These are phyloP conservation scores for Dasyurus viverrinus DNA, from an alignment of 2,113 vertebrate species.

Conservation along the genomic window DNA sequence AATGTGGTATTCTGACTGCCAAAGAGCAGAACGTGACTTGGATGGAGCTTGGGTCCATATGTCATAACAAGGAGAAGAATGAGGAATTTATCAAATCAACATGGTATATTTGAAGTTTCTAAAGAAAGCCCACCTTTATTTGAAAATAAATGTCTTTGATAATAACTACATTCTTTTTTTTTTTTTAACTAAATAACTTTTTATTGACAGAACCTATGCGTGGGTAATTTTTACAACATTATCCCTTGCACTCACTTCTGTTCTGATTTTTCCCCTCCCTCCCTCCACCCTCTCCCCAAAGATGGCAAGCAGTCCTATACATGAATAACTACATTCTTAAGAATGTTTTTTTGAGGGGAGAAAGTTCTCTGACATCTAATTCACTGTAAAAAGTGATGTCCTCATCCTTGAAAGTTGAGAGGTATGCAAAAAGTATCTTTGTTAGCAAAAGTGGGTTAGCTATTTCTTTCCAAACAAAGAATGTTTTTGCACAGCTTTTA, in stretches of 20 bases:
- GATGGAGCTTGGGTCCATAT: conserved; percentile 2
- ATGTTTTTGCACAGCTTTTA: conserved; percentile 12
- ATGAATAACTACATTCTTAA: conserved; percentile 31
- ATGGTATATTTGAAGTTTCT: conserved; percentile 44
- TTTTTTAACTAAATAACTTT: too few relatives aligned
- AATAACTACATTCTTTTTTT: conserved; percentile 33
- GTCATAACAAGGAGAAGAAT: conserved; percentile 35
- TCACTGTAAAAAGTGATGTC: conserved; percentile 17
- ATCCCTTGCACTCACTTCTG: too few relatives aligned
- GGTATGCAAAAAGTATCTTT: conserved; percentile 17
- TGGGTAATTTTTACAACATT: too few relatives aligned
- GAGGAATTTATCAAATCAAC: conserved; percentile 15
- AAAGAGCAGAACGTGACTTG: conserved; percentile 15
- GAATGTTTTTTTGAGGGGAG: conserved; percentile 26
- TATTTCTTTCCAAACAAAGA: conserved; percentile 34
- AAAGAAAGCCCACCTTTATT: conserved; percentile 29
- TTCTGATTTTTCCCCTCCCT: too few relatives aligned
- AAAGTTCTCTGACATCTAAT: not conserved
- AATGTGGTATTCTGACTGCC: conserved; percentile 22
- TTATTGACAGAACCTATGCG: too few relatives aligned
- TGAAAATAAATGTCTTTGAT: conserved; percentile 22
- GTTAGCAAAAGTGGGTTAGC: conserved; percentile 24
- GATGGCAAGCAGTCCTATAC: too few relatives aligned
- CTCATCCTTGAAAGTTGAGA: conserved; percentile 27
- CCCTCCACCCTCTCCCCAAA: too few relatives aligned